These are phyloP conservation scores for Chlorocebus sabaeus DNA, from an alignment of 2,113 vertebrate species.

Conservation along the genomic window DNA sequence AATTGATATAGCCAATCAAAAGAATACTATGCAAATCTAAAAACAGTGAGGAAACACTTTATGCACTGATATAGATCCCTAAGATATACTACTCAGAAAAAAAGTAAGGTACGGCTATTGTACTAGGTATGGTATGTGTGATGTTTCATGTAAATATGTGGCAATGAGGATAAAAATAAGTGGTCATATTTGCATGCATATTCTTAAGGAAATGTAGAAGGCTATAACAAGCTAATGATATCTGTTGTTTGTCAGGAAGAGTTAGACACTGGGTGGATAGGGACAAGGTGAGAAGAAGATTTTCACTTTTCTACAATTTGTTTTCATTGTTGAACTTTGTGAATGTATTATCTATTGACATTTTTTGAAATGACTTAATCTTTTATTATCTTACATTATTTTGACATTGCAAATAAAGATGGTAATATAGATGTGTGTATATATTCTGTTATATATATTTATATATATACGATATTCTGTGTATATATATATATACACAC, in stretches of 20 bases:
- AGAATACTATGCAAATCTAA: not conserved
- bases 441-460: too few relatives aligned
- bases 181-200: not conserved
- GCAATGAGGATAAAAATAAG: not conserved
- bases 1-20: not conserved
- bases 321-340: not conserved
- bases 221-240: not conserved
- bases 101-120: not conserved
- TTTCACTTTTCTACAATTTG: not conserved
- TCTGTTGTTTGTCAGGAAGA: not conserved
- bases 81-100: not conserved
- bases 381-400: not conserved
- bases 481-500: too few relatives aligned
- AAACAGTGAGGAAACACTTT: not conserved
- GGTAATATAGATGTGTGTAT: not conserved
- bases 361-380: not conserved
- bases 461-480: too few relatives aligned
- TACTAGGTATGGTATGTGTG: not conserved
- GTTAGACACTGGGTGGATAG: not conserved
- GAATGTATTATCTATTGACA: not conserved
- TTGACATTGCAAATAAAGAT: not conserved
- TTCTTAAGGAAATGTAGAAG: not conserved
- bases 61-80: not conserved
- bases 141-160: not conserved
- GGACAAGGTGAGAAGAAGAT: not conserved